phyloP scores from a whole-genome alignment of 2,888 invertebrate genomes.

The Pachydiplax longipennis region DNA sequence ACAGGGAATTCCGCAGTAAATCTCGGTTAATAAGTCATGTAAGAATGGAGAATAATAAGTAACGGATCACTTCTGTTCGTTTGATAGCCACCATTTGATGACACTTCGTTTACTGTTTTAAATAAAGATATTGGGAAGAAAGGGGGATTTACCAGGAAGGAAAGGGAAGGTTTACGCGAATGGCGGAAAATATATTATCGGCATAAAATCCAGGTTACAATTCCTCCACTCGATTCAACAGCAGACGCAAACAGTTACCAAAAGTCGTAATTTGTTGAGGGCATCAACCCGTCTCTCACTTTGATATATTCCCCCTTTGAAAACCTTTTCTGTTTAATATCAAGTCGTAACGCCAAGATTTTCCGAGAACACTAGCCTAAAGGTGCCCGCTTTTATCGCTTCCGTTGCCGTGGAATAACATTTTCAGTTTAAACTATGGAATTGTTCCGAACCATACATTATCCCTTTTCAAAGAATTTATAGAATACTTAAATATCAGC shows the following conservation, averaged over 20 bases:
- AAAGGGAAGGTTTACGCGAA: background rate
- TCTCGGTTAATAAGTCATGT: too few species aligned
- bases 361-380: constrained; percentile 10
- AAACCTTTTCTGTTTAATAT: constrained; percentile 27
- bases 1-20: too few species aligned
- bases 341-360: constrained; percentile 31
- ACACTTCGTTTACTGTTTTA: too few species aligned
- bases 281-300: background rate
- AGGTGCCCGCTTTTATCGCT: background rate
- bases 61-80: too few species aligned
- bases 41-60: too few species aligned
- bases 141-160: too few species aligned
- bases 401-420: background rate
- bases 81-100: too few species aligned
- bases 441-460: too few species aligned
- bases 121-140: too few species aligned
- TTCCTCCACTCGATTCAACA: background rate
- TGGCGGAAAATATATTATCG: background rate
- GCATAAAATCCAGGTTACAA: background rate
- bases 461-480: too few species aligned
- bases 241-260: background rate
- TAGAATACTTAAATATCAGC: too few species aligned
- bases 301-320: constrained; percentile 15
- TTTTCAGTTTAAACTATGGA: background rate
- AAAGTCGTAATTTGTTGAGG: background rate